Base-by-base conservation (phyloP, 2,888 invertebrate genomes). In the Cosmorhoe ocellata region DNA sequence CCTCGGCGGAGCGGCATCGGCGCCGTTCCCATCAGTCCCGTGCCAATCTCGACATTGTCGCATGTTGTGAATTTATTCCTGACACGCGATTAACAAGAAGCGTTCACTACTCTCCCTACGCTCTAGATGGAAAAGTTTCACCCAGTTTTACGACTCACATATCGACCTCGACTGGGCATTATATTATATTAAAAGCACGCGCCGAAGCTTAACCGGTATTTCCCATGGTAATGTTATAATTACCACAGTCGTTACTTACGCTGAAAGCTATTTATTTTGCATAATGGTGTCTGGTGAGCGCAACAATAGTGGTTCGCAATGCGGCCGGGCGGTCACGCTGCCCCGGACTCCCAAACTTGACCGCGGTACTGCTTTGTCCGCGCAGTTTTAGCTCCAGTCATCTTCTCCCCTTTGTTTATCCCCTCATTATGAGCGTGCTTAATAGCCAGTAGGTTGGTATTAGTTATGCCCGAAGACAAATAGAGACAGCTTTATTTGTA, bases 181-280 rank as follows among this genome's bases (percentile, higher is more conserved):
- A 39, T 32, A 48, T 33, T 42, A 51, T 55, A 54, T 54, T 18
- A 47, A 47, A 51, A 39, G 44, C 51, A 53, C 55, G 51, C 55
- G 39, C 46, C 41, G 49, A 55, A 46, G 41, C 40, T 55, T 60
- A 60, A 59, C 58, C 64, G 64, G 66, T 71, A 70, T 69, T 71
- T 67, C 63, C 64, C 67, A 67, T 66, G 66, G 64, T 71, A 72
- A 73, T 72, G 69, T 69, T 67, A 74, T 77, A 79, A 79, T 78
- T 76, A 76, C 69, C 64, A 49, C 64, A 64, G 68, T 71, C 73
- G 72, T 82, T 78, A 81, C 72, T 78, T 78, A 77, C 67, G 73
- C 66, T 73, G 67, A 70, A 70, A 72, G 77, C 78, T 70, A 79
- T 82, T 79, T 81, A 74, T 81, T 83, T 82, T 76, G 81, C 79